These are phyloP conservation scores for Cremastobaeus sp. DNA, from an alignment of 2,888 invertebrate species.

Conservation along the genomic window DNA sequence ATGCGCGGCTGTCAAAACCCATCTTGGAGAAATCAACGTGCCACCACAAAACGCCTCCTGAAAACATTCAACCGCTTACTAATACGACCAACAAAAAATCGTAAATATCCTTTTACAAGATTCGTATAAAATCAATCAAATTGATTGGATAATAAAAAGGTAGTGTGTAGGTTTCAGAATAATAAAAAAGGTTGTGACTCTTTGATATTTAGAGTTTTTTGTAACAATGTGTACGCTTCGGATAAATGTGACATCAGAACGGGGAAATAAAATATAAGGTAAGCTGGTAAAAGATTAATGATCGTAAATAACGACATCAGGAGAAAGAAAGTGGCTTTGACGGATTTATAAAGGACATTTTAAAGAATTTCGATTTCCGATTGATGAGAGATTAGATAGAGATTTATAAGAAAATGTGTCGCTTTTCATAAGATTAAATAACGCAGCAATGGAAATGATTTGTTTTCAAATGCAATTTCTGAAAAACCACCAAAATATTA, in stretches of 20 bases:
- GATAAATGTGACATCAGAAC: conserved; percentile 5
- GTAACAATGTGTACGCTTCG: background rate
- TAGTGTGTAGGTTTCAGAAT: too few relatives aligned
- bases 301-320: conserved; percentile 1
- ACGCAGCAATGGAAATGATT: too few relatives aligned
- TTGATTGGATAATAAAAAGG: background rate
- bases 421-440: background rate
- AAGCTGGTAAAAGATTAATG: conserved; percentile 4
- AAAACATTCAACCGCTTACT: too few relatives aligned
- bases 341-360: conserved; percentile 4
- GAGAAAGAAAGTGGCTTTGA: conserved; percentile 7
- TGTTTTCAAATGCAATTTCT: too few relatives aligned
- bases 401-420: conserved; percentile 4
- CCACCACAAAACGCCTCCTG: conserved; percentile 94
- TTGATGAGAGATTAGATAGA: background rate
- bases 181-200: too few relatives aligned
- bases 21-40: conserved; percentile 87
- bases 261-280: background rate
- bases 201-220: background rate
- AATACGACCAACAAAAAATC: conserved; percentile 26
- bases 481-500: too few relatives aligned
- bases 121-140: conserved; percentile 7
- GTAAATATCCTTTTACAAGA: background rate
- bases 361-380: background rate
- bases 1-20: conserved; percentile 93